Base-by-base conservation (phyloP, 2,797 vertebrate genomes). In the Bryconaethiops microstoma region DNA sequence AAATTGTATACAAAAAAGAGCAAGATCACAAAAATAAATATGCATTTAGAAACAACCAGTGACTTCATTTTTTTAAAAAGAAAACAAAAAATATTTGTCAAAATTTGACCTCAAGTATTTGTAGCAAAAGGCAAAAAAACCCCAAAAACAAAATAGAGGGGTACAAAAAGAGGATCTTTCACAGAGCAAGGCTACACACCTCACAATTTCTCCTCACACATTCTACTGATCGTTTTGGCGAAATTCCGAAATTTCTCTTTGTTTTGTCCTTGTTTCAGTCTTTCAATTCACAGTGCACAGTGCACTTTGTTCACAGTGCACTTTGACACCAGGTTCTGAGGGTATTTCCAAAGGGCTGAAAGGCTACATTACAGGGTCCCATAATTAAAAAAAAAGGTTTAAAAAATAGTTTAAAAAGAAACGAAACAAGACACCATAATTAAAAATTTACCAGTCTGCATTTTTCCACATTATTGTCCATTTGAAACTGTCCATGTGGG, bases 11-110 rank as follows among this genome's bases (percentile, higher is more conserved):
- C 85, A 91, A 91, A 89, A 86, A 86, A 73, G 39, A 69, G 64
- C 76, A 91, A 91, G 90, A 87, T 91, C 91, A 93, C 90, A 92
- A 94, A 95, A 94, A 94, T 94, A 95, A 95, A 95, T 94, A 95
- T 92, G 93, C 90, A 90, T 92, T 90, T 93, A 92, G 91, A 92
- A 92, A 94, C 92, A 93, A 92, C 93, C 94, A 95, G 94, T 95
- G 93, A 95, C 90, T 94, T 94, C 87, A 92, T 16, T 63, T 23
- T 60, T 29, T 63, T 29, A 14, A 23, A 67, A 79, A 42, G 40
- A 42, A 42, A 42, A 4, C 4, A 76, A 81, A 77, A 92, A 91
- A 86, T 88, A 80, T 85, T 84, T 87, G 91, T 93, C 88, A 93
- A 89, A 91, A 91, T 84, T 88, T 93, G 92, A 93, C 92, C 92